A percentile compares a stretch with the other conserved stretches of the same genome.
phyloP scores from a whole-genome alignment of 2,888 invertebrate genomes.

The Agrotis ipsilon region DNA sequence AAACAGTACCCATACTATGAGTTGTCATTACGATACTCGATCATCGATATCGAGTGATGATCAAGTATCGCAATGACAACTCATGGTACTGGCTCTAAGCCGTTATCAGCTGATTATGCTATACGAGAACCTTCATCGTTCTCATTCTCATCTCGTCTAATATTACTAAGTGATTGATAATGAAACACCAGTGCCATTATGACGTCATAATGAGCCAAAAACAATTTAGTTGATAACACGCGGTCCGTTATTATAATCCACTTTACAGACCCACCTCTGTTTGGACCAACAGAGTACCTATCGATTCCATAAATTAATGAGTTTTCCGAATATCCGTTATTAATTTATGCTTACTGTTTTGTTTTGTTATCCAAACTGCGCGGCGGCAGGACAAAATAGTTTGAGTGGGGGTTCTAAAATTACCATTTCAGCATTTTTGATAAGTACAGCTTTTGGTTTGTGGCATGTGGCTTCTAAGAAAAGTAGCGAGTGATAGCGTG shows the following conservation, averaged over 20 bases:
- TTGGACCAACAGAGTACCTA: conserved; percentile 19
- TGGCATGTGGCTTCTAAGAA: too few species aligned
- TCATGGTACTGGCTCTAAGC: too few species aligned
- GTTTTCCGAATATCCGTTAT: conserved; percentile 22
- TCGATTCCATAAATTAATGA: conserved; percentile 33
- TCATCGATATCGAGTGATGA: too few species aligned
- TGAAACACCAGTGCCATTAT: conserved; percentile 11
- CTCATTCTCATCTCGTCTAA: conserved; percentile 15
- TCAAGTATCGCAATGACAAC: too few species aligned
- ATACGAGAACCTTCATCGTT: background rate
- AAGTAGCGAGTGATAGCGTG: too few species aligned
- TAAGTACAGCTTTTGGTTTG: too few species aligned
- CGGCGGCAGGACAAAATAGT: background rate
- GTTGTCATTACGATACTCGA: too few species aligned
- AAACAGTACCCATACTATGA: too few species aligned
- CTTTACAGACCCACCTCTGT: conserved; percentile 35
- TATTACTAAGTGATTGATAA: conserved; percentile 42
- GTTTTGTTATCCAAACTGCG: background rate
- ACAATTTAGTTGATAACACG: conserved; percentile 46
- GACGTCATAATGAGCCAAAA: conserved; percentile 36
- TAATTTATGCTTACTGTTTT: background rate
- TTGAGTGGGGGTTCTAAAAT: too few species aligned
- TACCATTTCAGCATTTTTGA: too few species aligned
- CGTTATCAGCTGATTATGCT: too few species aligned
- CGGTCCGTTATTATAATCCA: conserved; percentile 48